Evolutionary conservation across 2,797 vertebrate species (phyloP), one percentile per base, ranked within the genome.

Genomic region (Antennarius maculatus): DNA sequence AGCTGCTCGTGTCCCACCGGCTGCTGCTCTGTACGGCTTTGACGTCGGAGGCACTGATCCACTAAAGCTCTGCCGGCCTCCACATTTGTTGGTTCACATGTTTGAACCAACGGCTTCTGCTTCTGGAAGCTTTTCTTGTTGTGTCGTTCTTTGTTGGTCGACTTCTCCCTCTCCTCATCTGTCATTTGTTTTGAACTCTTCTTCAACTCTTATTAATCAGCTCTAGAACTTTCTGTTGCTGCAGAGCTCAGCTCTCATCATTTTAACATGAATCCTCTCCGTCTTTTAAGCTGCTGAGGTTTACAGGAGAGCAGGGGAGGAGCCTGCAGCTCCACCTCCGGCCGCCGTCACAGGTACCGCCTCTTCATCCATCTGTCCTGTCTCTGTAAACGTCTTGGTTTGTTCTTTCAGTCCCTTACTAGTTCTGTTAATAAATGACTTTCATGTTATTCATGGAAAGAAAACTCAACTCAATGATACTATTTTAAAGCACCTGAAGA

Each of bases 401-500:
- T 7, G 66, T 51, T 73, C 43, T 64, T 64, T 23, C 23, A 23
- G 23, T 23, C 23, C 23, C 23, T 51, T 12, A 75, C 14, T 14
- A 17, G 66, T 56, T 61, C 9, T 54, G 23, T 43, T 46, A 2
- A 17, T 42, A 7, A 63, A 53, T 29, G 34, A 23, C 51, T 54
- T 28, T 63, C 72, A 23, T 43, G 47, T 76, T 64, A 39, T 18
- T 42, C 28, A 3, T 65, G 13, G 1, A 61, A 23, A 50, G 10
- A 80, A 69, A 72, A 70, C 56, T 81, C 13, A 80, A 69, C 51
- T 48, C 31, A 1, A 9, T 79, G 52, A 76, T 89, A 45, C 75
- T 89, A 54, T 92, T 81, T 92, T 91, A 66, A 92, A 94, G 92
- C 86, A 73, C 50, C 84, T 55, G 89, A 90, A 66, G 76, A 49